phyloP scores from a whole-genome alignment of 2,797 vertebrate species.

The Sebastolobus altivelis region DNA sequence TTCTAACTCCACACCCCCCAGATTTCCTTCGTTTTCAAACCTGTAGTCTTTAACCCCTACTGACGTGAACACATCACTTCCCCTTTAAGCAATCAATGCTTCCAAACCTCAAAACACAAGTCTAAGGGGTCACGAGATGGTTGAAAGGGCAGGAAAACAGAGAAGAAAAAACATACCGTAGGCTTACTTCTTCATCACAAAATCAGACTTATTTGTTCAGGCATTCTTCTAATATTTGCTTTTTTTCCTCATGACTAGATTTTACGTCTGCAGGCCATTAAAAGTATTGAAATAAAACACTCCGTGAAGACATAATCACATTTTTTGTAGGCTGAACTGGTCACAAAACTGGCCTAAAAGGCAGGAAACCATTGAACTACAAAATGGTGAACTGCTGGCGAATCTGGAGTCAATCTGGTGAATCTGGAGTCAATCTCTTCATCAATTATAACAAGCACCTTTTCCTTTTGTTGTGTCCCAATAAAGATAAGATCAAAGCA shows the following conservation, averaged over 20 bases:
- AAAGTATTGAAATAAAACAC: background rate
- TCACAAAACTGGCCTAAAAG: background rate
- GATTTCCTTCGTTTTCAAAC: background rate
- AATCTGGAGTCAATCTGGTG: no score
- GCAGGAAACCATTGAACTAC: background rate
- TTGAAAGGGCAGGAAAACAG: background rate
- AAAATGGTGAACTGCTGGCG: background rate
- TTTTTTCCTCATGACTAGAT: background rate
- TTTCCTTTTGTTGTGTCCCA: background rate
- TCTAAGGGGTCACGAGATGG: background rate
- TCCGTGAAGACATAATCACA: background rate
- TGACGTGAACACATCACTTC: background rate
- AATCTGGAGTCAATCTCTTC: background rate
- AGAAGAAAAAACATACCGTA: background rate
- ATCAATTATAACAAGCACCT: background rate
- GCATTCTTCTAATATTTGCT: background rate
- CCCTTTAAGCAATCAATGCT: background rate
- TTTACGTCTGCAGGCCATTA: background rate
- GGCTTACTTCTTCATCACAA: background rate
- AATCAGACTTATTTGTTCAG: background rate
- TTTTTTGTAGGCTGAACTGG: background rate
- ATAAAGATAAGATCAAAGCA: slow-evolving; percentile 34
- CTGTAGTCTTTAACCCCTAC: background rate
- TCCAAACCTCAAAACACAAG: accelerated
- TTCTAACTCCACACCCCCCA: no score